Base-by-base conservation (phyloP, 2,797 vertebrate genomes). In the Peromyscus aztecus region DNA sequence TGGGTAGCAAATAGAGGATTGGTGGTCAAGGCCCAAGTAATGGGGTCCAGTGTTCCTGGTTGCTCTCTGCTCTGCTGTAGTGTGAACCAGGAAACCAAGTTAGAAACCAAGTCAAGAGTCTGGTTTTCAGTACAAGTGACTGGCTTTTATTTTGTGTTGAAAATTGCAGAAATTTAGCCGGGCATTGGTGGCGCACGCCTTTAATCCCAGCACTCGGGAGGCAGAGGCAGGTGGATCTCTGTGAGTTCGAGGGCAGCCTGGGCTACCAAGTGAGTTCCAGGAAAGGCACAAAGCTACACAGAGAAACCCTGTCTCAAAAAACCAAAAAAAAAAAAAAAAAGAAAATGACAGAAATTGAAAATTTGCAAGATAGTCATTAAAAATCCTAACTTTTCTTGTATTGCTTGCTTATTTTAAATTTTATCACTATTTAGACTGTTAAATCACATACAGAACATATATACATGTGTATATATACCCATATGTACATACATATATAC, bases 101-200 rank as follows among this genome's bases (percentile, higher is more conserved):
- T 46, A 78, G 29, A 12, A 12, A 24, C 46, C 4, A 81, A 61
- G 16, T 34, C 23, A 87, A 52, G 63, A 86, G 2, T 88, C 27
- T 85, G 23, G 84, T n/a, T 93, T 96, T 34, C 5, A 61, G 10
- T 40, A 86, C 81, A 49, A 12, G 14, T 75, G 29, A 67, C 5
- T 89, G 13, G 5, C 0, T 86, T 14, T 91, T 85, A 67, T 83
- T 82, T 90, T 73, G 49, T 63, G 43, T 46, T 81, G 93, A 91
- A 94, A 95, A 43, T 46, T 96, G 21, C 4, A 73, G 67, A 87
- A 83, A 29, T 69, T 71, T n/a, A n/a, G n/a, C n/a, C n/a, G n/a
- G n/a, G n/a, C n/a, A n/a, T n/a, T n/a, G n/a, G n/a, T n/a, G n/a
- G n/a, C n/a, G n/a, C n/a, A n/a, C n/a, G n/a, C n/a, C n/a, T n/a